A percentile compares a stretch with the other conserved stretches of the same genome.
phyloP scores from a whole-genome alignment of 2,113 vertebrate species.

The Globicephala melas region DNA sequence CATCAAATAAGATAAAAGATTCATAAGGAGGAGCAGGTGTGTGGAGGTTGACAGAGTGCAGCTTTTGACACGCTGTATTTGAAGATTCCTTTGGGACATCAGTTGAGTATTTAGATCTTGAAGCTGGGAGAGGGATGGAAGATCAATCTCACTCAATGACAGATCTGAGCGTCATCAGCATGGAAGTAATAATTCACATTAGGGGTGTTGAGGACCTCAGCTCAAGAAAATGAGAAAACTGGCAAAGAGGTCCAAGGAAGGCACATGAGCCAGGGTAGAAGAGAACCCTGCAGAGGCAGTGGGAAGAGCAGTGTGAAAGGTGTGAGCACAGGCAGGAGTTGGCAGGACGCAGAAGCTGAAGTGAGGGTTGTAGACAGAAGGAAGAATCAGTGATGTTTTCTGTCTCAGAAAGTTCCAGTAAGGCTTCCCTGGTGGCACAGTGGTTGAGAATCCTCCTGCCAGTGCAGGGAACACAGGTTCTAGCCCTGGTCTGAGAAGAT shows the following conservation, averaged over 20 bases:
- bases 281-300: neutral
- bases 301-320: no score
- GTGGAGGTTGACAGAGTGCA: neutral
- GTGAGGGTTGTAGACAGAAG: neutral
- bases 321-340: fast-evolving
- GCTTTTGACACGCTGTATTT: neutral
- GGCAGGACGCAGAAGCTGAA: neutral
- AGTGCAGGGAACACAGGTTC: no score
- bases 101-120: neutral
- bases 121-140: neutral
- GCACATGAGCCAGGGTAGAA: no score
- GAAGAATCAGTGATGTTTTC: neutral
- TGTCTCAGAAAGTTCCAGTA: neutral
- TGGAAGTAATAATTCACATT: neutral
- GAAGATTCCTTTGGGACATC: neutral
- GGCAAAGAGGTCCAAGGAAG: neutral
- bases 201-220: neutral
- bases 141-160: neutral
- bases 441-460: no score
- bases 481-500: no score
- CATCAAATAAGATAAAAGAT: neutral
- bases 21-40: neutral
- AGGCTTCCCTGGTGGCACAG: no score
- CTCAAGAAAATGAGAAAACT: neutral
- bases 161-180: neutral